Percentiles rank a stretch among this genome's conserved stretches.
These are phyloP conservation scores for Larimichthys polyactis DNA, from an alignment of 2,113 vertebrate genomes.

Conservation along the genomic window DNA sequence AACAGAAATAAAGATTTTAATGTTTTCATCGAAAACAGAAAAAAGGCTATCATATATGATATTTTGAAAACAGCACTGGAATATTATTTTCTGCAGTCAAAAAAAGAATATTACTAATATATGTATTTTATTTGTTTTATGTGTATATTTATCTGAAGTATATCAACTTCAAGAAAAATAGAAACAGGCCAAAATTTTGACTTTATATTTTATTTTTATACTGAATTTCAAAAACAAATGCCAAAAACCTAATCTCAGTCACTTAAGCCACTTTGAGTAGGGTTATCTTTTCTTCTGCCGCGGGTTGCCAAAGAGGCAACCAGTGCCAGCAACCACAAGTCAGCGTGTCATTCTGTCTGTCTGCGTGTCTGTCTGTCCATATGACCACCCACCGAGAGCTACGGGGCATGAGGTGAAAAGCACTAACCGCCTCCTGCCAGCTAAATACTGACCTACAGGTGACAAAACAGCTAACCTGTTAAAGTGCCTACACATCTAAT, in stretches of 20 bases:
- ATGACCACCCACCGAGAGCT: constrained; percentile 79
- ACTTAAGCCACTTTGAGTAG: background rate
- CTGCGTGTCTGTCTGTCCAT: constrained; percentile 36
- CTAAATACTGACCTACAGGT: constrained; percentile 61
- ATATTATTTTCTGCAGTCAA: background rate
- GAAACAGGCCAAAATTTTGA: background rate
- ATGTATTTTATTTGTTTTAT: background rate
- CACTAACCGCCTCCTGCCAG: constrained; percentile 29
- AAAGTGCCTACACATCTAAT: constrained; percentile 53
- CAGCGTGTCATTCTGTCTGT: constrained; percentile 31
- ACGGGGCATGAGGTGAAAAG: constrained; percentile 17
- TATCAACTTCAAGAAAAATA: background rate
- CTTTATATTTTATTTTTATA: background rate
- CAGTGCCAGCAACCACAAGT: constrained; percentile 37
- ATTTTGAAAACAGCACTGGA: background rate
- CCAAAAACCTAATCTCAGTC: constrained; percentile 11
- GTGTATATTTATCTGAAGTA: background rate
- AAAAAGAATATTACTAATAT: background rate
- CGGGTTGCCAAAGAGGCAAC: constrained; percentile 39
- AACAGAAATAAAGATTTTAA: background rate
- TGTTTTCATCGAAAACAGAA: background rate
- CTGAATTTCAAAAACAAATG: constrained; percentile 28
- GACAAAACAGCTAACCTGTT: constrained; percentile 62
- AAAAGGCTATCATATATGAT: background rate
- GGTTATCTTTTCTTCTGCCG: constrained; percentile 28